These are phyloP conservation scores for Osmerus eperlanus DNA, from an alignment of 2,113 vertebrate genomes.

Conservation along the genomic window DNA sequence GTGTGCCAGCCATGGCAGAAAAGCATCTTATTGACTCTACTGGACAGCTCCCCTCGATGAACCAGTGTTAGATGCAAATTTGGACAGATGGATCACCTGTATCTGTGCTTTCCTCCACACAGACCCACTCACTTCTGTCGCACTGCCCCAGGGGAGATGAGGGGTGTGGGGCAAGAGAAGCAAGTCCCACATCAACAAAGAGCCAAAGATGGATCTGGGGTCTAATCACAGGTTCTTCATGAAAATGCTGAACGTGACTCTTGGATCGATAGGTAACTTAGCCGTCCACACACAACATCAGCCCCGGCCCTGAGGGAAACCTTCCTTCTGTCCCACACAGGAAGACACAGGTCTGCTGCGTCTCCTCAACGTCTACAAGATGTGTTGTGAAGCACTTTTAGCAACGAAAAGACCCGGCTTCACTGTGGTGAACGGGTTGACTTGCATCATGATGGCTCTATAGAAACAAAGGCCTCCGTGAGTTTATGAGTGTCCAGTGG, in stretches of 20 bases:
- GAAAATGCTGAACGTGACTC: constrained; percentile 22
- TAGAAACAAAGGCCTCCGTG: not conserved
- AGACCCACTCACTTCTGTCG: not conserved
- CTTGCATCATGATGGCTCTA: not conserved
- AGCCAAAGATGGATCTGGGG: not conserved
- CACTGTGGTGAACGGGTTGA: not conserved
- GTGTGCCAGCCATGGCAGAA: not conserved
- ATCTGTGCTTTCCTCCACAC: not conserved
- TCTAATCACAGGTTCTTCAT: constrained; percentile 20
- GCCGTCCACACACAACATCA: not conserved
- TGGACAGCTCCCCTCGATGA: too few relatives aligned
- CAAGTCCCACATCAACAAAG: not conserved
- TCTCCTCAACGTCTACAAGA: not conserved
- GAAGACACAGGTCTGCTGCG: not conserved
- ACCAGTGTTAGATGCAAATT: too few relatives aligned
- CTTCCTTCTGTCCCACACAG: not conserved
- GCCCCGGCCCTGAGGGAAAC: not conserved
- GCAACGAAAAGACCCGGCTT: not conserved
- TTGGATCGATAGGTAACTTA: constrained; percentile 27
- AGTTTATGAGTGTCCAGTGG: not conserved
- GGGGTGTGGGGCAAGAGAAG: not conserved
- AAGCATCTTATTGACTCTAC: too few relatives aligned
- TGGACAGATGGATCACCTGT: not conserved
- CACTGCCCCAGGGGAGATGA: not conserved
- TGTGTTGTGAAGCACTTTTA: not conserved